A percentile compares a stretch with the other conserved stretches of the same genome.
Evolutionary conservation across 2,797 vertebrate species (phyloP).

Genomic region (Taenioides sp.): DNA sequence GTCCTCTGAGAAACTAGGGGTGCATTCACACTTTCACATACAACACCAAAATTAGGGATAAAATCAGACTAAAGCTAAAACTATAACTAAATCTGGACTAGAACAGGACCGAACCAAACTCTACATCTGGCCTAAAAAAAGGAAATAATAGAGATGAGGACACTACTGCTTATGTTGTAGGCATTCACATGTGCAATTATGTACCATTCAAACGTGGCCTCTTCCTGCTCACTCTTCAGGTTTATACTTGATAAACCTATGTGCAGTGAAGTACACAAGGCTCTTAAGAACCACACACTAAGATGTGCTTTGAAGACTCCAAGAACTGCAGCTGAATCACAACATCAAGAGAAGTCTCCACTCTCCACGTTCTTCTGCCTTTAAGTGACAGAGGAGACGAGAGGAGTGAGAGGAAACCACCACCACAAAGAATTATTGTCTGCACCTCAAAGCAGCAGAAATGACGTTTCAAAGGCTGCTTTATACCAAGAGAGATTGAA

Average conservation of each 20-base stretch:
- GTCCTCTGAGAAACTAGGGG: no score
- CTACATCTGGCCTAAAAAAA: no score
- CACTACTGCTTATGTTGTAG: no score
- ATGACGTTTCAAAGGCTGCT: slow-evolving; percentile 28
- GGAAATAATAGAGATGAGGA: no score
- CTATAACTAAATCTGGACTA: no score
- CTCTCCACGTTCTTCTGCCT: background rate
- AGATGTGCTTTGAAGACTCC: background rate
- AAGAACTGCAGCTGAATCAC: background rate
- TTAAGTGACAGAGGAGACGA: slow-evolving; percentile 19
- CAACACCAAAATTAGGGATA: no score
- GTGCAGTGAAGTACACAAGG: background rate
- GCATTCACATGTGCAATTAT: no score
- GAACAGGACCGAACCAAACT: no score
- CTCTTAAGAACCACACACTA: background rate
- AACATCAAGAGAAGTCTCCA: slow-evolving; percentile 19
- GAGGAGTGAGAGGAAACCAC: slow-evolving; percentile 14
- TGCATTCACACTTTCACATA: no score
- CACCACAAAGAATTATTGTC: slow-evolving; percentile 46
- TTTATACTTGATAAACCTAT: no score
- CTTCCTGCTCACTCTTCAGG: background rate
- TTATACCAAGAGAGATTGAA: slow-evolving; percentile 1
- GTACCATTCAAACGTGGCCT: background rate
- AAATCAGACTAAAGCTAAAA: no score
- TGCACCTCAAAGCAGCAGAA: slow-evolving; percentile 35